Conservation (phyloP, 2,797 vertebrate species). For the Carduelis carduelis region DNA sequence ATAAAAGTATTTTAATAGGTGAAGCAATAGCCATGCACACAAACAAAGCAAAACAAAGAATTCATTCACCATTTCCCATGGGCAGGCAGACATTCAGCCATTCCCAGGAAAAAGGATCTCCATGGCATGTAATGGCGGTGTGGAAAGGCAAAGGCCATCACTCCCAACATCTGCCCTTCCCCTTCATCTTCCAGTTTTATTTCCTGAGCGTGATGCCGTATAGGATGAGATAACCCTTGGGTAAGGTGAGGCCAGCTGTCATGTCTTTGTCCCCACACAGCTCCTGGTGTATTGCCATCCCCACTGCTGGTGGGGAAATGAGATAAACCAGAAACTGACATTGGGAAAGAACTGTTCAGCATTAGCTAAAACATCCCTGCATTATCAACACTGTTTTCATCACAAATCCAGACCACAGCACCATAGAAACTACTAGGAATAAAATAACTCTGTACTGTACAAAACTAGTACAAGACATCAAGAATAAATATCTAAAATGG, state of each 20-base stretch:
- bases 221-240: neutral
- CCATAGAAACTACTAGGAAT: neutral
- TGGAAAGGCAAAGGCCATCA: neutral
- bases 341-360: neutral
- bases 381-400: neutral
- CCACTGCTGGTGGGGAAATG: accelerated
- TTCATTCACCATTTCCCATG: neutral
- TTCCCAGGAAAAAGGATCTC: neutral
- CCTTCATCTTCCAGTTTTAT: neutral
- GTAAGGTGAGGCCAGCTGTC: neutral
- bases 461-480: neutral
- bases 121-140: accelerated
- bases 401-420: neutral
- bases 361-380: neutral
- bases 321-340: neutral
- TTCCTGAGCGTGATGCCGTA: neutral
- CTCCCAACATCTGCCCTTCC: neutral
- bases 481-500: neutral
- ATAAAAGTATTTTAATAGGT: neutral
- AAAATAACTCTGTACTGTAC: neutral
- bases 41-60: neutral
- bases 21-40: accelerated
- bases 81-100: neutral
- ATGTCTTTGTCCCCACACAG: neutral
- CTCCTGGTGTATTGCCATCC: neutral